Conservation (phyloP, 2,888 invertebrate genomes). For the Hofmannophila pseudospretella region DNA sequence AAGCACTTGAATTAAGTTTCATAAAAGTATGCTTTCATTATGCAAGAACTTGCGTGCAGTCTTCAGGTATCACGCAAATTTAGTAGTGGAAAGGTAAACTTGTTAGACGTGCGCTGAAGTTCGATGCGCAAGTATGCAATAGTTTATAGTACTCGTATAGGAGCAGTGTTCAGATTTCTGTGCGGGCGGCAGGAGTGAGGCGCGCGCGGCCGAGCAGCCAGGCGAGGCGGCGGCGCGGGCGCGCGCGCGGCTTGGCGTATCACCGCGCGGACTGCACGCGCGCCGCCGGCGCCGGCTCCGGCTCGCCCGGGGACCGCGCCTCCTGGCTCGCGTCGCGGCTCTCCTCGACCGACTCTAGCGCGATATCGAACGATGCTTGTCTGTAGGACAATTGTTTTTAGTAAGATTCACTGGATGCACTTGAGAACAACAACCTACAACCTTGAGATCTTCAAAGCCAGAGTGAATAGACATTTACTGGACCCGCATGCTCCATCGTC, state of each 20-base stretch:
- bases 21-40: too few relatives aligned
- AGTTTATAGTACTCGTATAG: too few relatives aligned
- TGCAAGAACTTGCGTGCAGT: too few relatives aligned
- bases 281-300: not conserved
- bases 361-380: constrained; percentile 64
- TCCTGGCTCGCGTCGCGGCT: constrained; percentile 38
- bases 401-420: too few relatives aligned
- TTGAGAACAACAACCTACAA: too few relatives aligned
- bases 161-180: constrained; percentile 13
- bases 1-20: too few relatives aligned
- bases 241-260: constrained; percentile 17
- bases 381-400: constrained; percentile 29
- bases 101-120: too few relatives aligned
- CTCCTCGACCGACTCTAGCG: constrained; percentile 60
- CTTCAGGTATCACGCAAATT: too few relatives aligned
- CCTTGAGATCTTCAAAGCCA: too few relatives aligned
- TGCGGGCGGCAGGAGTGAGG: constrained; percentile 18
- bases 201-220: constrained; percentile 9
- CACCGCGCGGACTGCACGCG: constrained; percentile 22
- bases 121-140: too few relatives aligned
- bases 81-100: not conserved
- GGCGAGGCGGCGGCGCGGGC: constrained; percentile 4
- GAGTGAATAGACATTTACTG: too few relatives aligned
- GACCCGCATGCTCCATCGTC: too few relatives aligned
- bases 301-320: not conserved